Evolutionary conservation across 2,888 invertebrate genomes (phyloP), one percentile per base, ranked within the genome.

Genomic region (Drosophila demipolita): DNA sequence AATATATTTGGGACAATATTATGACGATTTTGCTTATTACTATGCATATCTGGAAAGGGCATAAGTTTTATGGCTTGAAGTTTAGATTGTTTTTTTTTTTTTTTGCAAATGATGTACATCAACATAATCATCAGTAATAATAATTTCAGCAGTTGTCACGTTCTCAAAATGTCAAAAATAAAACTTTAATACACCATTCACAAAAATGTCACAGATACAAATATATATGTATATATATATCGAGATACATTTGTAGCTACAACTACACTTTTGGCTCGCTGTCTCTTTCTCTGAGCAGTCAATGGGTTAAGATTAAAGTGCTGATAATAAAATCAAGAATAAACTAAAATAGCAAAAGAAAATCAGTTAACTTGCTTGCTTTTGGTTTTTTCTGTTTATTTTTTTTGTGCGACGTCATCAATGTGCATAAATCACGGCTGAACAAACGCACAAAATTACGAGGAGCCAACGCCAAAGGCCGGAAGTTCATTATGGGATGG

Each of bases 371-470:
- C 73, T 66, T 58, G 58, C 26, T 60, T 32, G 45, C 48, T 49
- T 36, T 67, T 65, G 3, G 20, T 4, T 15, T 45, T 20, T 29
- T 0, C 42, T 35, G 9, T 54, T 35, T n/a, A 52, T 59, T 57
- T 48, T 20, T 42, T 72, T 74, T 69, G 59, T 75, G 85, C 85
- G 68, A 88, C 86, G 90, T 85, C 85, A 85, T 85, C 85, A 89
- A 89, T 85, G 90, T 75, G 88, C 88, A 85, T 85, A 85, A 85
- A 85, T 85, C 85, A 89, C 83, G 88, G 69, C 79, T 78, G 88
- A 85, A 85, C 85, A 85, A 85, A 85, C 90, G 85, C 83, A 87
- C 80, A 83, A 83, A 89, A 89, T 85, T 89, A 88, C 86, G 80
- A 75, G 86, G 66, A 73, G 59, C 64, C 81, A 68, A 60, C 77